phyloP scores from a whole-genome alignment of 2,113 vertebrate species.

The Lepus europaeus region DNA sequence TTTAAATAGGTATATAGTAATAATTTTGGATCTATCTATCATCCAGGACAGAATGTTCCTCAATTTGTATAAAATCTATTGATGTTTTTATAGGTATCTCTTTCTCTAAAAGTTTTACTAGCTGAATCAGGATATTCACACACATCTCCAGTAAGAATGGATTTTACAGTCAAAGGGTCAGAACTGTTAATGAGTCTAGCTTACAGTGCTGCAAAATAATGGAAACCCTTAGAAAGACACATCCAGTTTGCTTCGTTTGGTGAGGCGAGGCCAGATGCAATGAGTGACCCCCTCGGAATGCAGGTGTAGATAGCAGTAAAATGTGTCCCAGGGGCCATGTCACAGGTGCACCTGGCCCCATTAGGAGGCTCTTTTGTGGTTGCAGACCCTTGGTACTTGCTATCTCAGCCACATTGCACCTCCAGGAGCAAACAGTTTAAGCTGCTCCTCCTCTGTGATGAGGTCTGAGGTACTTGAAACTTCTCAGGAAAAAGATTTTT shows the following conservation, averaged over 20 bases:
- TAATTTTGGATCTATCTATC: background rate
- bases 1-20: background rate
- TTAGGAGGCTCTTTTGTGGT: background rate
- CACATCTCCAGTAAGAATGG: background rate
- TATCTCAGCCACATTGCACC: background rate
- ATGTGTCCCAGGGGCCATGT: background rate
- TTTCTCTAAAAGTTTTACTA: conserved; percentile 42
- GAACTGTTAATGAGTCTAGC: background rate
- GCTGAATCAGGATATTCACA: background rate
- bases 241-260: background rate
- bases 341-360: too few species aligned
- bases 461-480: conserved; percentile 53
- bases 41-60: background rate
- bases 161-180: conserved; percentile 49
- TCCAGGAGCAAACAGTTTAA: background rate
- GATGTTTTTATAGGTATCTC: background rate
- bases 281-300: background rate
- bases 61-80: background rate
- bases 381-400: rapidly evolving
- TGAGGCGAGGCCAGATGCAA: background rate
- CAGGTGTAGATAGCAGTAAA: background rate
- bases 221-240: background rate
- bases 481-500: conserved; percentile 39
- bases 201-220: background rate
- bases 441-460: background rate